Base-by-base conservation (phyloP, 2,888 invertebrate genomes). In the Standfussiana lucernea region DNA sequence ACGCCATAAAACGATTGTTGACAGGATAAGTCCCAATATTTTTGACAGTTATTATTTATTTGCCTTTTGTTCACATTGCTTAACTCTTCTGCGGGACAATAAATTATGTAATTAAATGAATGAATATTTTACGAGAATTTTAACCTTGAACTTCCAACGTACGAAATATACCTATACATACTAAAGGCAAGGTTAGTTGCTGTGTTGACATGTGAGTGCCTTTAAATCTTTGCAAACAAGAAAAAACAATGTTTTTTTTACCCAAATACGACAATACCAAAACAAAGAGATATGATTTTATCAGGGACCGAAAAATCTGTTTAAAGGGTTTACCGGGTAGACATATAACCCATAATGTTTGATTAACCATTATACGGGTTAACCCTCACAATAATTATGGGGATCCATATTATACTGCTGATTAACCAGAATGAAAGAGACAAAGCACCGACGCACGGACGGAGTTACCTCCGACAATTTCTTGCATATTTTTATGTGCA, bases 61-160 rank as follows among this genome's bases (percentile, higher is more conserved):
- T 45, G 15, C 6, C 5, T 18, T 74, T 37, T 40, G 15, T 61
- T 35, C 13, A 47, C 18, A 4, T 37, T 11, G 32, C 32, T 35
- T 50, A 35, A 18, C 1, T 24, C 67, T 53, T 82, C 18, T 28
- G 50, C 24, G 1, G 45, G 15, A 74, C 32, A 61, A 42, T 56
- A 45, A 6, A 15, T 15, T 81, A 79, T 42, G 42, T 18, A 24
- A n/a, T n/a, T n/a, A n/a, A 75, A 67, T 21, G 0, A 37, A 32
- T 75, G 32, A 66, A 82, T 82, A 67, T 62, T 81, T 50, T 47
- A 81, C 13, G 11, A 32, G 5, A 35, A 35, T n/a, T 24, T 28
- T 28, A 67, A 56, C 83, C 76, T 82, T 64, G 66, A 67, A 62
- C 75, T 75, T 75, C 18, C 35, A 67, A 64, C n/a, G 10, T 15